These are phyloP conservation scores for Sinocyclocheilus maitianheensis DNA, from an alignment of 2,113 vertebrate genomes.

Conservation along the genomic window DNA sequence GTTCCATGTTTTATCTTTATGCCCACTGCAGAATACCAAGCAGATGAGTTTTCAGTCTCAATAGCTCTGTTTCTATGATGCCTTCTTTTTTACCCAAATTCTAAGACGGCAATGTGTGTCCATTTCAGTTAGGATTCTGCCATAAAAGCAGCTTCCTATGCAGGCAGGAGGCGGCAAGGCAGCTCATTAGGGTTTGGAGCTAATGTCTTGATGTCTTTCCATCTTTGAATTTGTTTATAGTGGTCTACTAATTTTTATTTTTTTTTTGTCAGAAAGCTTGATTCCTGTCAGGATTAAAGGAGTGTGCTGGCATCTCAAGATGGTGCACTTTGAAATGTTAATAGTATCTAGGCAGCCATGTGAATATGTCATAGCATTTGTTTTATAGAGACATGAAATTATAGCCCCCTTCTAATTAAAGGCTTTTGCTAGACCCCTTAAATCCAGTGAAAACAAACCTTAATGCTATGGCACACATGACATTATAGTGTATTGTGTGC, in stretches of 20 bases:
- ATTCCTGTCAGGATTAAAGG: constrained; percentile 11
- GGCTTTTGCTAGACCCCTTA: neutral
- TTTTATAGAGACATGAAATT: neutral
- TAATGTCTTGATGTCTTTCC: neutral
- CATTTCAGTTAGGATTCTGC: neutral
- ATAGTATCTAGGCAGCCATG: neutral
- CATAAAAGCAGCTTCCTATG: neutral
- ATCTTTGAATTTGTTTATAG: neutral
- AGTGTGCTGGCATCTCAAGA: constrained; percentile 1
- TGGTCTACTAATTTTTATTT: neutral
- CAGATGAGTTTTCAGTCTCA: neutral
- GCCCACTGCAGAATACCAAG: neutral
- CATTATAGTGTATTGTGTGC: neutral
- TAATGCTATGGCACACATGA: neutral
- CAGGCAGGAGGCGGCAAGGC: neutral
- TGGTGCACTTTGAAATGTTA: constrained; percentile 15
- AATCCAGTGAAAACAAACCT: neutral
- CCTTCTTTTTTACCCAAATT: neutral
- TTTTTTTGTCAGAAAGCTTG: neutral
- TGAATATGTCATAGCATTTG: neutral
- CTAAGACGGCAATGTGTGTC: neutral
- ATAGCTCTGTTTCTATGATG: neutral
- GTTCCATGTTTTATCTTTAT: constrained; percentile 13
- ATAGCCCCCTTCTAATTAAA: neutral
- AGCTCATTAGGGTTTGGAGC: constrained; percentile 1